Base-by-base conservation (phyloP, 2,113 vertebrate species). In the Hydrolagus affinis region DNA sequence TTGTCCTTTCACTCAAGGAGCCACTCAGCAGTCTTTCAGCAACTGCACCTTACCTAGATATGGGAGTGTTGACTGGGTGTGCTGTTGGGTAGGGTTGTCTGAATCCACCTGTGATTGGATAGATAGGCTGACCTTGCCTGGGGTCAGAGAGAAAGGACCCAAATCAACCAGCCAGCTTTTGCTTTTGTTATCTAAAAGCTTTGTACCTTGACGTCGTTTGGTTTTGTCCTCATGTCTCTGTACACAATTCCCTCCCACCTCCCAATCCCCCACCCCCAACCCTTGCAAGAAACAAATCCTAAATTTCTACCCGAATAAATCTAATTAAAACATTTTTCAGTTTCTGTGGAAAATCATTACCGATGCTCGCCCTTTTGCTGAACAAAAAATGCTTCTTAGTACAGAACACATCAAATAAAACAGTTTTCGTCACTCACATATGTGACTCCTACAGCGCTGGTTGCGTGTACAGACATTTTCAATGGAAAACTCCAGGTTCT, bases 61-160 rank as follows among this genome's bases (percentile, higher is more conserved):
- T 92, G 91, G 92, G 92, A 90, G 92, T 92, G 93, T 94, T 92
- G 90, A 92, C 92, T 91, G 93, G 93, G 90, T 93, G 91, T 90
- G 93, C 92, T 92, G 93, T 92, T 90, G 93, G 93, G 88, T 93
- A 93, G 90, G 93, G 92, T 76, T 94, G 93, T 92, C 93, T 94
- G 92, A 94, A 94, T 93, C 93, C 94, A 92, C 93, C 91, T 90
- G 93, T 91, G 92, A 94, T 91, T 88, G 94, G 93, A 92, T 94
- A 94, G 88, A 94, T 93, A 94, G 92, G 93, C 94, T 94, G 94
- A 93, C 93, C 93, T 93, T 94, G 93, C 94, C 94, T 94, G 93
- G 94, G 93, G 92, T 92, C 92, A 93, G 92, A 94, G 92, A 93
- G 93, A 91, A 91, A 94, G 92, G 93, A 90, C 91, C 92, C 93